Conservation (phyloP, 2,888 invertebrate species). For the Aethes cnicana region DNA sequence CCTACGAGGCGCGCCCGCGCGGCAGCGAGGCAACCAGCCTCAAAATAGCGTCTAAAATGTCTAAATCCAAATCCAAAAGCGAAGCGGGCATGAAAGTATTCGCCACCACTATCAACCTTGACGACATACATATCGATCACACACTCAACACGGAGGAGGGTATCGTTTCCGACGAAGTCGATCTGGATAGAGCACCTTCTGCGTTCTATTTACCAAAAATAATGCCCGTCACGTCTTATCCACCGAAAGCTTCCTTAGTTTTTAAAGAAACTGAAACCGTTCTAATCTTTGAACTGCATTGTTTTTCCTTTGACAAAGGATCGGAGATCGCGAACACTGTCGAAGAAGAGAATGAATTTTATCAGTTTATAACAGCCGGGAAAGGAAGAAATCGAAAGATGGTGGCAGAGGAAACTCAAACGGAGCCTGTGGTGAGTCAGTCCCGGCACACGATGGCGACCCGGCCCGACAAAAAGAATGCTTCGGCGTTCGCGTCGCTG, state of each 20-base stretch:
- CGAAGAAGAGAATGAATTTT: constrained; percentile 84
- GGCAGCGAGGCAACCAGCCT: constrained; percentile 49
- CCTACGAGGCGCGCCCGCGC: constrained; percentile 56
- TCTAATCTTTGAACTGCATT: constrained; percentile 85
- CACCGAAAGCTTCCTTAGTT: constrained; percentile 83
- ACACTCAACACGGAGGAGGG: constrained; percentile 70
- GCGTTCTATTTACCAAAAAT: constrained; percentile 66
- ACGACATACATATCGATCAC: constrained; percentile 78
- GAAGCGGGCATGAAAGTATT: constrained; percentile 58
- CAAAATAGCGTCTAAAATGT: constrained; percentile 45
- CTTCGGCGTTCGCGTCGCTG: constrained; percentile 85
- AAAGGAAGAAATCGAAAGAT: constrained; percentile 86
- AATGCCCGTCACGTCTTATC: constrained; percentile 62
- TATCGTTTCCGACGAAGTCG: constrained; percentile 44
- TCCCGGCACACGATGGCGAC: constrained; percentile 84
- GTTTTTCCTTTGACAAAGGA: constrained; percentile 83
- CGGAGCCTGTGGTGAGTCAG: constrained; percentile 83
- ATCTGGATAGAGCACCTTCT: constrained; percentile 64
- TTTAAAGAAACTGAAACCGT: constrained; percentile 86
- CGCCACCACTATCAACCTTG: constrained; percentile 75
- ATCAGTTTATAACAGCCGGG: constrained; percentile 86
- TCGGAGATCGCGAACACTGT: constrained; percentile 81
- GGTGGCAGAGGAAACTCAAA: constrained; percentile 87
- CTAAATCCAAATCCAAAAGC: constrained; percentile 45
- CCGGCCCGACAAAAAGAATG: constrained; percentile 78